Evolutionary conservation across 1,140 invertebrate genomes (phyloP).

Genomic region (Drosophila rhopaloa): DNA sequence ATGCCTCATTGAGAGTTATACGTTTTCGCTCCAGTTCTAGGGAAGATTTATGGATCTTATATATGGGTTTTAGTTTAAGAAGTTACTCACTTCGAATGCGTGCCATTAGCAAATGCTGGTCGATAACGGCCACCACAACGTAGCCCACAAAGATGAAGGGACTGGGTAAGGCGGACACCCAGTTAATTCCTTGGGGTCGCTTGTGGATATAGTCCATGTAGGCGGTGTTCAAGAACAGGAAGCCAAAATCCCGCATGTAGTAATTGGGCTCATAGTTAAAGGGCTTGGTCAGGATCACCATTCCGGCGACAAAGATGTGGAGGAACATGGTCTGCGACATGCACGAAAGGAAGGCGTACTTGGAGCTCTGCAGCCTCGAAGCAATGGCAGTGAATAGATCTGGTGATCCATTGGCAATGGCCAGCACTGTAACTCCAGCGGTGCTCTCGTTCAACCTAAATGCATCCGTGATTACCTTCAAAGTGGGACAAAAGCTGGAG

Average conservation of each 20-base stretch:
- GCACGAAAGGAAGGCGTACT: neutral
- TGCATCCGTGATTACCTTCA: constrained; percentile 88
- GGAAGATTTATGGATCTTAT: neutral
- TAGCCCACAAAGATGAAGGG: constrained; percentile 13
- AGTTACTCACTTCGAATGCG: constrained; percentile 9
- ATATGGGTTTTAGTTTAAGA: no score
- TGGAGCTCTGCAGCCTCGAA: neutral
- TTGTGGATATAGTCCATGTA: constrained; percentile 36
- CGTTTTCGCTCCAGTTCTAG: neutral
- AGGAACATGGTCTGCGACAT: constrained; percentile 23
- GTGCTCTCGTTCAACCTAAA: constrained; percentile 89
- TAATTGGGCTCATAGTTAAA: constrained; percentile 11
- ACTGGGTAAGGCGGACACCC: neutral
- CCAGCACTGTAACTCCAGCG: constrained; percentile 91
- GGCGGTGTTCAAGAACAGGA: constrained; percentile 21
- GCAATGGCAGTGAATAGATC: constrained; percentile 88
- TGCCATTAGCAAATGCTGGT: constrained; percentile 9
- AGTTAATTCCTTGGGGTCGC: neutral
- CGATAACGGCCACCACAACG: constrained; percentile 15
- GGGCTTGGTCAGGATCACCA: constrained; percentile 27
- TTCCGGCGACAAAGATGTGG: constrained; percentile 15
- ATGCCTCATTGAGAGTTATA: neutral
- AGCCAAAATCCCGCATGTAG: constrained; percentile 33
- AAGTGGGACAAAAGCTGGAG: constrained; percentile 88
- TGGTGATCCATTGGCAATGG: constrained; percentile 92